Base-by-base conservation (phyloP, 2,797 vertebrate genomes). In the Limosa lapponica region DNA sequence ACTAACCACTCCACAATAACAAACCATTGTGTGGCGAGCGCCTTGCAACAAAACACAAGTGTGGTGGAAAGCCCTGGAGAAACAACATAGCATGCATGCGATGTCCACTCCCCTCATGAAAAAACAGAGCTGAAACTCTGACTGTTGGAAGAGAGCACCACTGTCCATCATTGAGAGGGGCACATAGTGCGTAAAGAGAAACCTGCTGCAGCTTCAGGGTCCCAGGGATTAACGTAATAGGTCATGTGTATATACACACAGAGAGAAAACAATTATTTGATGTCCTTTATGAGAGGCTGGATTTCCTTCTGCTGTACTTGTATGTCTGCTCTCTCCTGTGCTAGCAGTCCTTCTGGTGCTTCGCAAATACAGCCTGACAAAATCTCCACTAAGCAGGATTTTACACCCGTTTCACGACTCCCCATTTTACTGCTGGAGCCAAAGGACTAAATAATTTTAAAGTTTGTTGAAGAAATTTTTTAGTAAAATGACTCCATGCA, bases 1-100 rank as follows among this genome's bases (percentile, higher is more conserved):
- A 94, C 79, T 95, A 93, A 95, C 81, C 71, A 17, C 51, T 74
- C 65, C 65, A 62, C 82, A 93, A 27, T 85, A 87, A 87, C 92
- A 92, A 92, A 82, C 48, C 57, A 27, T 89, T 87, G 66, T 94
- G 91, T 87, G 84, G 57, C 37, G n/a, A 94, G 72, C 1, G 65
- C 69, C 79, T 91, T 78, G 43, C 79, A 83, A 37, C 74, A 72
- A 78, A 95, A 89, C 37, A 32, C 46, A 36, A 94, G 46, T 36
- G 87, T 84, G 87, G 65, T 46, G 82, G 81, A 80, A 93, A 74
- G 0, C 37, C 67, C 73, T 65, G 36, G 10, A 14, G 87, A 51
- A 93, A 49, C 43, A 89, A 13, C 37, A 39, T 8, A 54, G 57
- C 48, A n/a, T 37, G 41, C 44, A 17, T 77, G 75, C 10, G 0